A percentile compares a stretch with the other conserved stretches of the same genome.
These are phyloP conservation scores for Polydrusus cervinus DNA, from an alignment of 2,888 invertebrate species.

Conservation along the genomic window DNA sequence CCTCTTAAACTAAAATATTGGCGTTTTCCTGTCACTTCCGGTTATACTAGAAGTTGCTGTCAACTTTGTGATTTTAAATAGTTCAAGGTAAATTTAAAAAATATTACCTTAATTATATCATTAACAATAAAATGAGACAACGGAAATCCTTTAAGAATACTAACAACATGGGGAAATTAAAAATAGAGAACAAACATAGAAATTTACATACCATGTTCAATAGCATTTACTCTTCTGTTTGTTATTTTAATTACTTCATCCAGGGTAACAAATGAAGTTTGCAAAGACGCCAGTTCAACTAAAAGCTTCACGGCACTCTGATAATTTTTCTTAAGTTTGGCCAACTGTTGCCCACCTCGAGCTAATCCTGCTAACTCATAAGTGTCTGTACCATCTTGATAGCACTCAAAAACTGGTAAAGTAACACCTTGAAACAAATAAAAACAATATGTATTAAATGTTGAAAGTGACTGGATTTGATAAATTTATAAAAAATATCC, in stretches of 20 bases:
- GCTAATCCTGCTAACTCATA: constrained; percentile 98
- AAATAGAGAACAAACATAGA: neutral
- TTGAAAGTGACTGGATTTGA: neutral
- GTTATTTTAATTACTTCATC: constrained; percentile 99
- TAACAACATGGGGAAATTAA: constrained; percentile 3
- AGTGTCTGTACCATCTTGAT: constrained; percentile 95
- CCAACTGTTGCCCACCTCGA: constrained; percentile 96
- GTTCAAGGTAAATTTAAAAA: too few relatives aligned
- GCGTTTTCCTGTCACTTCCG: too few relatives aligned
- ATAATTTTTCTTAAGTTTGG: constrained; percentile 98
- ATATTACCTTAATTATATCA: too few relatives aligned
- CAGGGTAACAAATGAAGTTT: constrained; percentile 98
- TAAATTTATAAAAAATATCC: neutral
- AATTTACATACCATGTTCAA: constrained; percentile 90
- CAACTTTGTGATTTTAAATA: too few relatives aligned
- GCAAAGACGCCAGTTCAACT: constrained; percentile 97
- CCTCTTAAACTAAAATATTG: too few relatives aligned
- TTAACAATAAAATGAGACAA: too few relatives aligned
- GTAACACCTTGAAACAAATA: too few relatives aligned
- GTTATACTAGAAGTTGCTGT: too few relatives aligned
- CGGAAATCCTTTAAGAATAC: constrained; percentile 7
- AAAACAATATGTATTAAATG: too few relatives aligned
- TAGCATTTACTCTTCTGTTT: constrained; percentile 98
- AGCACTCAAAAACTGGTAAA: constrained; percentile 95
- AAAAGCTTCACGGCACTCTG: constrained; percentile 95